These are phyloP conservation scores for Drosophila peninsularis DNA, from an alignment of 2,888 invertebrate genomes.

Conservation along the genomic window DNA sequence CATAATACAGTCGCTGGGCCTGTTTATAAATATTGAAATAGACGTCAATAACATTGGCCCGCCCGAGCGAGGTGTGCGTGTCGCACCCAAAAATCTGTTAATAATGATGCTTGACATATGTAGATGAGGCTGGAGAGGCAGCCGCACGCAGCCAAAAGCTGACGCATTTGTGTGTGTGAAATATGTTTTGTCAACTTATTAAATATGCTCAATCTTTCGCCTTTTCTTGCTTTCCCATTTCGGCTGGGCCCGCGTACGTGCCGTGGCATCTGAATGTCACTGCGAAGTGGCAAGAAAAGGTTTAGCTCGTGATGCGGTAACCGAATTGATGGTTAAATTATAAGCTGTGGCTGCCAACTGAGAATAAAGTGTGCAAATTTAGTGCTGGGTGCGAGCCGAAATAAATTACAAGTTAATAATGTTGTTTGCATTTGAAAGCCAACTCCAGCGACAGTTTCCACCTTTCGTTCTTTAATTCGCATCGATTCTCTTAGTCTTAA, in stretches of 20 bases:
- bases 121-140: slow-evolving; percentile 28
- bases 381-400: not conserved
- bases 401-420: slow-evolving; percentile 8
- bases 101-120: slow-evolving; percentile 77
- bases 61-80: slow-evolving; percentile 50
- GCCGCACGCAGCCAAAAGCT: slow-evolving; percentile 53
- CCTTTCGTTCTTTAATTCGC: too few relatives aligned
- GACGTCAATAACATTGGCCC: slow-evolving; percentile 74
- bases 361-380: slow-evolving; percentile 11
- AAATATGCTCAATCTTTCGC: slow-evolving; percentile 71
- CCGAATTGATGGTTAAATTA: slow-evolving; percentile 55
- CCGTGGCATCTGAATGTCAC: slow-evolving; percentile 54
- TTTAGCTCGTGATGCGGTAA: slow-evolving; percentile 12
- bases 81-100: slow-evolving; percentile 74
- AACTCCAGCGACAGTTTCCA: not conserved
- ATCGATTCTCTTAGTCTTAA: not conserved
- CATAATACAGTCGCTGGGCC: slow-evolving; percentile 30
- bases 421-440: not conserved
- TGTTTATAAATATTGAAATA: slow-evolving; percentile 79
- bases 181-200: slow-evolving; percentile 80
- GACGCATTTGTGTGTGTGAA: slow-evolving; percentile 77
- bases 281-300: slow-evolving; percentile 11
- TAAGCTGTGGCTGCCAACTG: slow-evolving; percentile 32
- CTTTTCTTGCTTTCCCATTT: slow-evolving; percentile 10
- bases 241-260: slow-evolving; percentile 53